Conservation (phyloP, 2,113 vertebrate species). For the Mobula birostris region DNA sequence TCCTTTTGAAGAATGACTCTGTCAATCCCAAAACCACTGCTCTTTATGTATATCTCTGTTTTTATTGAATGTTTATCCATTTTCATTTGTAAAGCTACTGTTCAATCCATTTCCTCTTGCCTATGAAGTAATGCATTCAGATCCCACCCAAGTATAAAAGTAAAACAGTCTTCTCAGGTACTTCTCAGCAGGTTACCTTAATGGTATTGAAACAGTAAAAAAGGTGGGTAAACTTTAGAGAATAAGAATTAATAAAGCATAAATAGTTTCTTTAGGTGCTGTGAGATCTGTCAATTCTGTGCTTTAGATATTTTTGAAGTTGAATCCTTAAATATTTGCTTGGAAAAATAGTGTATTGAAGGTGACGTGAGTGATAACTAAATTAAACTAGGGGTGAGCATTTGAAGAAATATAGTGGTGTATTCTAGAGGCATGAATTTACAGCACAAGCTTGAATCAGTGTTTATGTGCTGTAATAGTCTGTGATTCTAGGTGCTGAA, state of each 20-base stretch:
- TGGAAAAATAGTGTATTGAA: not conserved
- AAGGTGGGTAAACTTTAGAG: not conserved
- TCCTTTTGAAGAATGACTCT: too few relatives aligned
- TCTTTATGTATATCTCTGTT: too few relatives aligned
- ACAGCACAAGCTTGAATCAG: not conserved
- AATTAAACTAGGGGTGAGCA: not conserved
- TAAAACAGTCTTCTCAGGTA: not conserved
- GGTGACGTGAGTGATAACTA: not conserved
- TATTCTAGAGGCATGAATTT: not conserved
- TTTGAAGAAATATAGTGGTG: not conserved
- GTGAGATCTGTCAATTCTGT: not conserved
- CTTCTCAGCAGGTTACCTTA: not conserved
- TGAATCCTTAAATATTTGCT: not conserved
- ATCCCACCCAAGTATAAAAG: too few relatives aligned
- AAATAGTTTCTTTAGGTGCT: not conserved
- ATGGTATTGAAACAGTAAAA: not conserved
- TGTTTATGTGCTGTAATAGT: not conserved
- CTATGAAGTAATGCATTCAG: too few relatives aligned
- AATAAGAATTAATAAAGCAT: not conserved
- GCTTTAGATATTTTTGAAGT: not conserved
- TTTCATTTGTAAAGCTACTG: too few relatives aligned
- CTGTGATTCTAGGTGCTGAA: not conserved
- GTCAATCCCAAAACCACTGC: too few relatives aligned
- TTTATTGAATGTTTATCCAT: too few relatives aligned
- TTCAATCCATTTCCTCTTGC: too few relatives aligned